Evolutionary conservation across 2,888 invertebrate genomes (phyloP), one percentile per base, ranked within the genome.

Genomic region (Petrolisthes cinctipes): DNA sequence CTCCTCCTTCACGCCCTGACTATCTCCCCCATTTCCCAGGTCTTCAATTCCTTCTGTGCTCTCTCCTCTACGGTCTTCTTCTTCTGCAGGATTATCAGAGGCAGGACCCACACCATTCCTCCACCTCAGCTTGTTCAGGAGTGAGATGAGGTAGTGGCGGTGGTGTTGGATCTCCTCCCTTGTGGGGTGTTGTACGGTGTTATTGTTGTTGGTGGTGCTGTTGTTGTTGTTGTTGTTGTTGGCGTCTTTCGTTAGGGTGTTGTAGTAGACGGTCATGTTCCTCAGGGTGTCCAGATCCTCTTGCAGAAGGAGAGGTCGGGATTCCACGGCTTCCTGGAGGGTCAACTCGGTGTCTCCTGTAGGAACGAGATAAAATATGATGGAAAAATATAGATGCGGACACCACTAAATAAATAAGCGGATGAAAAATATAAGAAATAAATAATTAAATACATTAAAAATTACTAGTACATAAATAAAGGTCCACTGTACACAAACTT

Each of bases 191-290:
- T 51, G 7, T 11, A 61, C 57, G 7, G 9, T 11, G 14, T n/a
- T 23, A 51, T 53, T 66, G 23, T 66, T 66, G 23, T 61, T 9
- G 53, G 5, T 61, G 37, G 79, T 56, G 66, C 83, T 80, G 61
- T 9, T 17, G 53, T 11, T 61, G 37, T 83, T 56, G 66, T 87
- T 80, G 61, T 9, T 17, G 37, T 20, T 37, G 23, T 54, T 53
- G 6, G n/a, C 4, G 82, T 17, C 17, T 0, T n/a, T 7, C 11
- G 53, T 80, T n/a, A 86, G 73, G 68, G 9, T 53, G 37, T 80
- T 23, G 76, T 87, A 87, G 54, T 84, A 87, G 61, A n/a, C 61
- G 6, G 79, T 81, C 75, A 87, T 37, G 76, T 51, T 81, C 20
- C 54, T n/a, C n/a, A 87, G 75, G n/a, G 57, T 56, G 73, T 73